Evolutionary conservation across 2,888 invertebrate species (phyloP).

Genomic region (Sussaba pulchella): DNA sequence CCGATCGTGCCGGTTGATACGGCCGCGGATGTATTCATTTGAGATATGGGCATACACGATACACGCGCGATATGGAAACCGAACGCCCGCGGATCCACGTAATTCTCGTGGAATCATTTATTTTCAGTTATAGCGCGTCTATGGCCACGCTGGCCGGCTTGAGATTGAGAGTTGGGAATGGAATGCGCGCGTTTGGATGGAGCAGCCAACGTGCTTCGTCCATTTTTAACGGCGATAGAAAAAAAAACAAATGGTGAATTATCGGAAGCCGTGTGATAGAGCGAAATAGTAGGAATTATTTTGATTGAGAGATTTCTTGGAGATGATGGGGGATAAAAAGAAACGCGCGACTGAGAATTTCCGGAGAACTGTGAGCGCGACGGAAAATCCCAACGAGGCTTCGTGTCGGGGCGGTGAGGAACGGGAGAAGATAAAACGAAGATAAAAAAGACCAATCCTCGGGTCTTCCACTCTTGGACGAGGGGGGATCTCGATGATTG

Average conservation of each 20-base stretch:
- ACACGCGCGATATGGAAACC: constrained; percentile 20
- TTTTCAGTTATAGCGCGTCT: constrained; percentile 23
- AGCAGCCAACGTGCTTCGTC: background rate
- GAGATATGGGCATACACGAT: background rate
- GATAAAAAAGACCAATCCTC: constrained; percentile 58
- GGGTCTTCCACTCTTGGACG: constrained; percentile 42
- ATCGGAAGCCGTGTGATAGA: background rate
- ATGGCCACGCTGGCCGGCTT: constrained; percentile 22
- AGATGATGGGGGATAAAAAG: background rate
- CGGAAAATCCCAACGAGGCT: constrained; percentile 36
- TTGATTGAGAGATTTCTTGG: background rate
- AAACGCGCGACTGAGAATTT: background rate
- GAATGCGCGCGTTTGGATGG: constrained; percentile 8
- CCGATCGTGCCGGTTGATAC: constrained; percentile 80
- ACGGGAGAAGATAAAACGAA: constrained; percentile 42
- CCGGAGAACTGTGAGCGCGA: constrained; percentile 2
- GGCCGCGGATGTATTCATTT: constrained; percentile 21
- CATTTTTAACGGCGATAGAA: background rate
- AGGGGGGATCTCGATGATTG: constrained; percentile 56
- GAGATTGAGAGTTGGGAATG: constrained; percentile 8
- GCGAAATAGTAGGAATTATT: background rate
- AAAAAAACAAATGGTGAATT: too few species aligned
- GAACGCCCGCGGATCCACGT: background rate
- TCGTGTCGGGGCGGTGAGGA: constrained; percentile 24
- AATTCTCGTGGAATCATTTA: constrained; percentile 45